phyloP scores from a whole-genome alignment of 1,140 invertebrate species.

The Scaptomyza montana region DNA sequence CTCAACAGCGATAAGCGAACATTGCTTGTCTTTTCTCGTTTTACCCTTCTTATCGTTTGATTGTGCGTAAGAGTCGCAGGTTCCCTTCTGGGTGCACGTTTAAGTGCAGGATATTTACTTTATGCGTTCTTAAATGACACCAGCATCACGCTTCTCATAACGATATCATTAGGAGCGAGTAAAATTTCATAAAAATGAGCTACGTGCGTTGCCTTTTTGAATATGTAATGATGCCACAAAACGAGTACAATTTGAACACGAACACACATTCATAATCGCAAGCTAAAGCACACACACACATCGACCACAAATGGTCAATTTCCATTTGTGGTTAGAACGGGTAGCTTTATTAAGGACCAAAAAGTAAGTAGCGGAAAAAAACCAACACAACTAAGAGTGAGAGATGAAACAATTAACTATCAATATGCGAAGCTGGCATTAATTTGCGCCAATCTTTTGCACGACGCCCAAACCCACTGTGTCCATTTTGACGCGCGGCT shows the following conservation, averaged over 20 bases:
- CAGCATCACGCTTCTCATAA: conserved; percentile 47
- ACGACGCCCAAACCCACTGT: conserved; percentile 67
- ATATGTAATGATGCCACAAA: conserved; percentile 72
- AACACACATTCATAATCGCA: conserved; percentile 12
- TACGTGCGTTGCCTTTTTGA: conserved; percentile 77
- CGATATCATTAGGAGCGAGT: conserved; percentile 75
- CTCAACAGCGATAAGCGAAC: conserved; percentile 40
- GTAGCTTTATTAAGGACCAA: conserved; percentile 70
- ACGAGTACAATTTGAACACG: conserved; percentile 69
- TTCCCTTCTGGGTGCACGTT: conserved; percentile 37
- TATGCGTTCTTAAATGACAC: conserved; percentile 75
- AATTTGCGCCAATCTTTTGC: conserved; percentile 73
- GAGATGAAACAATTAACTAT: conserved; percentile 70
- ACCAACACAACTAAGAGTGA: conserved; percentile 21
- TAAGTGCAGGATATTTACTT: conserved; percentile 76
- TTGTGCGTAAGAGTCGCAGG: conserved; percentile 48
- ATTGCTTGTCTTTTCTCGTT: neutral
- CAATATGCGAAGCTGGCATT: conserved; percentile 64
- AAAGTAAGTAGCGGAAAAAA: conserved; percentile 32
- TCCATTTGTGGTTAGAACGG: conserved; percentile 69
- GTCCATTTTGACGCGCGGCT: conserved; percentile 49
- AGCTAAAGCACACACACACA: conserved; percentile 51
- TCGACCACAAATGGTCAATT: conserved; percentile 70
- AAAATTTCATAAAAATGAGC: conserved; percentile 75
- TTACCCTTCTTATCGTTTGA: conserved; percentile 8